Evolutionary conservation across 23 tunicate species (phyloP), one percentile per base, ranked within the genome.

Genomic region (Styela plicata): DNA sequence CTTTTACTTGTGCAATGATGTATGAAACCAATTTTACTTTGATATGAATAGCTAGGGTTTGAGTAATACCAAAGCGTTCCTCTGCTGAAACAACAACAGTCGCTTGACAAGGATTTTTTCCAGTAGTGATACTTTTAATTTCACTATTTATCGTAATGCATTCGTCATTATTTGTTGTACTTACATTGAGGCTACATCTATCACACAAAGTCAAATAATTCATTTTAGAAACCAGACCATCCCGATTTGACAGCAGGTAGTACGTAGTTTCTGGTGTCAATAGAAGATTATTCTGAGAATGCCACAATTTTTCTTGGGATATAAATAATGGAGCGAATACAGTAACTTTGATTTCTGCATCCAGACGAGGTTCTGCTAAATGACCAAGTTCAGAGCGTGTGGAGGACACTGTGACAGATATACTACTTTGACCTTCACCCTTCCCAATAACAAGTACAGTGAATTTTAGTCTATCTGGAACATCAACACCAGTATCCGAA

Each of bases 11-110:
- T 13, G 96, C 89, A 30, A 90, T 69, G 3, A 82, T 70, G 64
- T 90, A 90, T 2, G 89, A 75, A 24, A 90, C 89, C 20, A 80
- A 85, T 29, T 89, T 63, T 36, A 87, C 97, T 73, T 71, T 23
- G 22, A 91, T 86, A 65, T 83, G 91, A 33, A 91, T 74, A 19
- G 91, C 90, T 5, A 91, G 27, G 1, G 91, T 83, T 79, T 91
- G 97, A 36, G 84, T 83, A 32, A 80, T 63, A 5, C 88, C 91
- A 73, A 86, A 91, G 57, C 86, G 33, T 33, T 91, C 97, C 31
- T 83, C 70, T 22, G 97, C 80, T 18, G 97, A 83, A 0, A 91
- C 85, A n/a, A 82, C 78, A 24, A 91, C 28, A 3, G 97, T 77
- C 18, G 83, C 85, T 23, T 86, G 79, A 61, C 97, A 91, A 31